Evolutionary conservation across 2,888 invertebrate genomes (phyloP).

Genomic region (Tromatobia lineatoria): DNA sequence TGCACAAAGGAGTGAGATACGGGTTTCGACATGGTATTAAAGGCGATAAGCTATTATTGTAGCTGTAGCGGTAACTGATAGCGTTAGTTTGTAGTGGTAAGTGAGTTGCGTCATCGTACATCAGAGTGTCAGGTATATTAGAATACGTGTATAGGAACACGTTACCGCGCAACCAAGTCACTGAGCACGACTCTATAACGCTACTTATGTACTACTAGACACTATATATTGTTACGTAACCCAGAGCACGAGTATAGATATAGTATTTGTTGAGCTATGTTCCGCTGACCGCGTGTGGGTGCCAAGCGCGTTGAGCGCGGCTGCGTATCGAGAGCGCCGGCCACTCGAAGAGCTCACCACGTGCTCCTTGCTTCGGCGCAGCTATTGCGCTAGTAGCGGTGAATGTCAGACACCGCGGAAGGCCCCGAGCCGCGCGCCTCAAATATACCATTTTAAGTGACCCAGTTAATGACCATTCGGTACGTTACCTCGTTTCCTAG

Average conservation of each 20-base stretch:
- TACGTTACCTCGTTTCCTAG: neutral
- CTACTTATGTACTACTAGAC: slow-evolving; percentile 28
- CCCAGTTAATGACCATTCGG: neutral
- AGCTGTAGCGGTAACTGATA: slow-evolving; percentile 55
- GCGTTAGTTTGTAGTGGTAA: slow-evolving; percentile 38
- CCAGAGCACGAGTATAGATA: slow-evolving; percentile 46
- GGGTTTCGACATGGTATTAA: slow-evolving; percentile 21
- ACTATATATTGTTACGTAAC: slow-evolving; percentile 62
- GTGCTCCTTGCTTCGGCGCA: slow-evolving; percentile 47
- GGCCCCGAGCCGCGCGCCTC: neutral
- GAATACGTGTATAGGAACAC: slow-evolving; percentile 36
- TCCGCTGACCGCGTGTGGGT: slow-evolving; percentile 35
- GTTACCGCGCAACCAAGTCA: slow-evolving; percentile 30
- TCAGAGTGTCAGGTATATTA: slow-evolving; percentile 46
- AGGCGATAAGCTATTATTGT: slow-evolving; percentile 1
- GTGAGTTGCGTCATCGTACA: slow-evolving; percentile 65
- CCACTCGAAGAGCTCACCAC: slow-evolving; percentile 47
- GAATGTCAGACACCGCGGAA: slow-evolving; percentile 48
- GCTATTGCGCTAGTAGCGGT: slow-evolving; percentile 43
- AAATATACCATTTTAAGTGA: neutral
- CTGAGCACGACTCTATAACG: slow-evolving; percentile 35
- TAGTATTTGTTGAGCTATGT: slow-evolving; percentile 21
- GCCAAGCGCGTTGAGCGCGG: slow-evolving; percentile 59
- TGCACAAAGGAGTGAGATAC: slow-evolving; percentile 17
- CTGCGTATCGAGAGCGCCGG: slow-evolving; percentile 63